A percentile compares a stretch with the other conserved stretches of the same genome.
phyloP scores from a whole-genome alignment of 2,888 invertebrate species.

The Thysanoteuthis rhombus region DNA sequence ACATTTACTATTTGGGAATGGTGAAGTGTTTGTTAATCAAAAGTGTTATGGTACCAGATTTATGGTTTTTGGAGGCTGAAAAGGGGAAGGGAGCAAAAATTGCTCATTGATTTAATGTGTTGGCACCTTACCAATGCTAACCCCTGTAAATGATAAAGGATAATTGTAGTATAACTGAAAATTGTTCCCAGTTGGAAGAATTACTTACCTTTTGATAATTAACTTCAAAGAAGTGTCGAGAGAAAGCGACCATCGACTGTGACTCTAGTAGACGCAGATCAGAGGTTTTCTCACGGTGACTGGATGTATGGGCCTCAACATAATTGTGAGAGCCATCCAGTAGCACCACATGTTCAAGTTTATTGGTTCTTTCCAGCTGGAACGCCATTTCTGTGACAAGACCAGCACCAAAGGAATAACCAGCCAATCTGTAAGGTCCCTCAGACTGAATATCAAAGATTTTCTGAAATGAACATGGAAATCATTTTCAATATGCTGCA shows the following conservation, averaged over 20 bases:
- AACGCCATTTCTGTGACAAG: constrained; percentile 95
- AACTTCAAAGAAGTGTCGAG: constrained; percentile 53
- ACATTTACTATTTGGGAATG: too few species aligned
- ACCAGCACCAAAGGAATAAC: constrained; percentile 95
- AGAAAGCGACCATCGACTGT: constrained; percentile 58
- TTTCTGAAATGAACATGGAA: constrained; percentile 71
- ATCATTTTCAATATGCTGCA: too few species aligned
- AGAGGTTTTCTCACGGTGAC: constrained; percentile 51
- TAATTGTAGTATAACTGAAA: too few species aligned
- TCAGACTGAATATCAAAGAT: constrained; percentile 80
- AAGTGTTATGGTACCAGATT: too few species aligned
- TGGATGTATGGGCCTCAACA: constrained; percentile 68
- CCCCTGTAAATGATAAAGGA: too few species aligned
- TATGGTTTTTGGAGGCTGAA: too few species aligned
- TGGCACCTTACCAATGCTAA: neutral
- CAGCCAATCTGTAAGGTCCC: constrained; percentile 88
- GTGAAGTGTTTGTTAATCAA: too few species aligned
- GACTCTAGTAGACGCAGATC: constrained; percentile 52
- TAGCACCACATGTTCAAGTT: constrained; percentile 74
- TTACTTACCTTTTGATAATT: constrained; percentile 50
- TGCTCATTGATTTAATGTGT: too few species aligned
- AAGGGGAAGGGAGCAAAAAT: too few species aligned
- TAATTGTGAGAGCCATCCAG: constrained; percentile 81
- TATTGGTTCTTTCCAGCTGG: constrained; percentile 75
- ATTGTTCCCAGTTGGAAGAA: too few species aligned